phyloP scores from a whole-genome alignment of 1,140 invertebrate species.

The Apocrypta bakeri region DNA sequence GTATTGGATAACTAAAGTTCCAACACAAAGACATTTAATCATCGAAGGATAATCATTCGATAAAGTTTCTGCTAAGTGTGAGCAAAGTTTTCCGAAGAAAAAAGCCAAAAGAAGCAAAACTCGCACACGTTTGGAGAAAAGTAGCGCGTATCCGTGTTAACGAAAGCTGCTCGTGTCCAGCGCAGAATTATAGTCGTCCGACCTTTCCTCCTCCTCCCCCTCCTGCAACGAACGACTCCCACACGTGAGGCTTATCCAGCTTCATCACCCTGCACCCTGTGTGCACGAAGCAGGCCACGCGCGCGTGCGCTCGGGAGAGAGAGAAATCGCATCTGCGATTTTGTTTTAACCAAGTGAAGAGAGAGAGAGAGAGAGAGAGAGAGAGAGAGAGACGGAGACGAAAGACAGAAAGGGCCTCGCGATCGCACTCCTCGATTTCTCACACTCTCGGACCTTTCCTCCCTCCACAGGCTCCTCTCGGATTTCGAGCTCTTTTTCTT shows the following conservation, averaged over 20 bases:
- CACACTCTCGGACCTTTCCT: constrained; percentile 63
- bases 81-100: no score
- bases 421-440: constrained; percentile 74
- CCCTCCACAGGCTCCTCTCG: constrained; percentile 34
- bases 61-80: no score
- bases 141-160: constrained; percentile 22
- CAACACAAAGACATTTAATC: no score
- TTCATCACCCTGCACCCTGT: constrained; percentile 59
- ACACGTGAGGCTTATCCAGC: constrained; percentile 63
- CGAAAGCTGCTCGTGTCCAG: constrained; percentile 23
- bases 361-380: constrained; percentile 29
- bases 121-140: no score
- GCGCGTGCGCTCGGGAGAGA: no score
- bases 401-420: constrained; percentile 50
- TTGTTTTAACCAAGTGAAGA: constrained; percentile 62
- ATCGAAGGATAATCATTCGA: no score
- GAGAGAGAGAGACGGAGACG: constrained; percentile 22
- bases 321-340: constrained; percentile 68
- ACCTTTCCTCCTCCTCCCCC: neutral
- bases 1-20: no score
- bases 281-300: constrained; percentile 51
- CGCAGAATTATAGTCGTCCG: constrained; percentile 53
- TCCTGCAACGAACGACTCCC: constrained; percentile 52
- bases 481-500: constrained; percentile 48
- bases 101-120: no score